Evolutionary conservation across 2,797 vertebrate genomes (phyloP).

Genomic region (Meriones psammophilus): DNA sequence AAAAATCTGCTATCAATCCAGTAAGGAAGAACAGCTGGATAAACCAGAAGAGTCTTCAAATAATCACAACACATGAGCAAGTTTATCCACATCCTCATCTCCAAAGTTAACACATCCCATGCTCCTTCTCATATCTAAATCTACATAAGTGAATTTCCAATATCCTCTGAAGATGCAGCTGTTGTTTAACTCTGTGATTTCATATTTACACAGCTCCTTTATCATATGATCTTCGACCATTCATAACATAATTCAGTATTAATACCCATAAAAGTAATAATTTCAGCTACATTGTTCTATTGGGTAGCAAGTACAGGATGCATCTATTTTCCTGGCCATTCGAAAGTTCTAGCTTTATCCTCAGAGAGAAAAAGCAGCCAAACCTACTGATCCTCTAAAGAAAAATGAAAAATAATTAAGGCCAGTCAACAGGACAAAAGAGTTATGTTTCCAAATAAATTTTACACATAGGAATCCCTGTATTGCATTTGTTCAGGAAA

Average conservation of each 20-base stretch:
- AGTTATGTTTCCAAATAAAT: constrained; percentile 66
- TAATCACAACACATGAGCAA: constrained; percentile 75
- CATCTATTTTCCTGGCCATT: constrained; percentile 71
- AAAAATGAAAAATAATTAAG: constrained; percentile 77
- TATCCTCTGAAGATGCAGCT: constrained; percentile 80
- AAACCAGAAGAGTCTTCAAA: constrained; percentile 79
- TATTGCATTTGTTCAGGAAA: constrained; percentile 48
- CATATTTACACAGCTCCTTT: constrained; percentile 75
- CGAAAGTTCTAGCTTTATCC: constrained; percentile 67
- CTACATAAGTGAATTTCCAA: constrained; percentile 84
- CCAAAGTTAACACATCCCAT: constrained; percentile 80
- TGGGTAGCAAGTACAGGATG: constrained; percentile 61
- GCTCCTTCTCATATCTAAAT: constrained; percentile 82
- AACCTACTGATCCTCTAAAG: constrained; percentile 53
- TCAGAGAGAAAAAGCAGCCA: constrained; percentile 66
- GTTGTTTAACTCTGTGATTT: constrained; percentile 79
- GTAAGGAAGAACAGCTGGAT: constrained; percentile 43
- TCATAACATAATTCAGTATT: constrained; percentile 76
- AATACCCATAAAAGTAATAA: constrained; percentile 73
- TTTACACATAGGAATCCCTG: constrained; percentile 14
- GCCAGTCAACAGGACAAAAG: constrained; percentile 65
- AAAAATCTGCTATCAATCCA: constrained; percentile 70
- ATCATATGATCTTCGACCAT: constrained; percentile 67
- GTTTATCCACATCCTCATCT: constrained; percentile 77
- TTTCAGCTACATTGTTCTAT: constrained; percentile 70